Evolutionary conservation across 2,113 vertebrate genomes (phyloP), one percentile per base, ranked within the genome.

Genomic region (Podarcis muralis): DNA sequence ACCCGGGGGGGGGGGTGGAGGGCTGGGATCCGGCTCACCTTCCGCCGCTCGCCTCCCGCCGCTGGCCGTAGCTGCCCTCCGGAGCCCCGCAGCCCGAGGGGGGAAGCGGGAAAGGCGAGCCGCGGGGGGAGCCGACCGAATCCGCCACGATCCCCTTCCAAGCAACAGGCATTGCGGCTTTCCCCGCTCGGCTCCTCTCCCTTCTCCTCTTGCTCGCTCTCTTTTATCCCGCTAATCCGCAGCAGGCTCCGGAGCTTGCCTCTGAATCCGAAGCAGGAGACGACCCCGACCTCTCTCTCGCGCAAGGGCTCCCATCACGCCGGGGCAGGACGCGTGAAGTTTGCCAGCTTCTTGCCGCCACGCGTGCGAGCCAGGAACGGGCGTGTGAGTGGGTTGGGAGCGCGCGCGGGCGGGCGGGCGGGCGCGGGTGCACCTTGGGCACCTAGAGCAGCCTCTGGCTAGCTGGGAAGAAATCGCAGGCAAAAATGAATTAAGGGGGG

Each of bases 81-180:
- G 13, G 53, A 80, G 83, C 22, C 76, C 83, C 25, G 88, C 76
- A 84, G 66, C 88, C 68, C 75, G 77, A 37, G 76, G 57, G 32
- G 72, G 16, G 84, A 30, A 32, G 83, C 23, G 59, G 57, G 11
- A n/a, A n/a, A 78, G 40, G 83, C 18, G 27, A 77, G 25, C 43
- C 8, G 84, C 43, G 3, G n/a, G 32, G 32, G 27, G 48, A 57
- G 66, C 68, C 65, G 6, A 15, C 23, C 3, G 13, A 69, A 72
- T n/a, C 83, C 27, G 76, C 81, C 25, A 20, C 62, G 65, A 75
- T 81, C 84, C 66, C 84, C 80, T 43, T 81, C 75, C 53, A 74
- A 87, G 90, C 89, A 89, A 93, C 90, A 91, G 89, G 90, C 89
- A 77, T 85, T 80, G 68, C 88, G 78, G 86, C 86, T 62, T 32